Base-by-base conservation (phyloP, 2,888 invertebrate genomes). In the Anticlea derivata region DNA sequence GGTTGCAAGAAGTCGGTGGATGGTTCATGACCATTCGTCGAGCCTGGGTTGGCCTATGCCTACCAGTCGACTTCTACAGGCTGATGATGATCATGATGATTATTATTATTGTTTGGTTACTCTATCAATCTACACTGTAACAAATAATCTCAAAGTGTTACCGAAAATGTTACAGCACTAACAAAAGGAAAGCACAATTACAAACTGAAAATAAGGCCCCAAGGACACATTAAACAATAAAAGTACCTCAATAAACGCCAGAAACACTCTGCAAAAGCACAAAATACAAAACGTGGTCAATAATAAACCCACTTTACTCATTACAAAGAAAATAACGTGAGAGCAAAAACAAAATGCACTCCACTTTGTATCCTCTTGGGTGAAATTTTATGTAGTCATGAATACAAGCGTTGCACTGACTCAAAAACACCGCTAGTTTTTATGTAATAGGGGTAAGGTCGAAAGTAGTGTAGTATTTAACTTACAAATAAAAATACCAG, bases 261-360 rank as follows among this genome's bases (percentile, higher is more conserved):
- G 26, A 43, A 50, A 50, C 20, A 27, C 31, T 26, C n/a, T 27
- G 30, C 26, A 27, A 31, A 37, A 37, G 30, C 13, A 11, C 39
- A 41, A 55, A 51, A 57, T 38, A 8, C 47, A 40, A 43, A 58
- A 13, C 46, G 40, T 50, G 57, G 57, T 65, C 58, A 57, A 60
- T 66, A 65, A 31, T 41, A 41, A 31, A 59, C 56, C 46, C 55
- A 61, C 56, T 64, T 63, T 44, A 62, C 68, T 67, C 54, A 63
- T 63, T 62, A 61, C 60, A 60, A 61, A 58, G 52, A 20, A 63
- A 66, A 57, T 62, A 59, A 55, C 50, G 44, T 49, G 54, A 55
- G 45, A 55, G 55, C 29, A 35, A 54, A 64, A 65, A 68, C 65
- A 66, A 65, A 68, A 64, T 62, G 62, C 57, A 70, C 44, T 45